Percentiles rank a stretch among this genome's conserved stretches.
phyloP scores from a whole-genome alignment of 2,113 vertebrate genomes.

The Mesocricetus auratus region DNA sequence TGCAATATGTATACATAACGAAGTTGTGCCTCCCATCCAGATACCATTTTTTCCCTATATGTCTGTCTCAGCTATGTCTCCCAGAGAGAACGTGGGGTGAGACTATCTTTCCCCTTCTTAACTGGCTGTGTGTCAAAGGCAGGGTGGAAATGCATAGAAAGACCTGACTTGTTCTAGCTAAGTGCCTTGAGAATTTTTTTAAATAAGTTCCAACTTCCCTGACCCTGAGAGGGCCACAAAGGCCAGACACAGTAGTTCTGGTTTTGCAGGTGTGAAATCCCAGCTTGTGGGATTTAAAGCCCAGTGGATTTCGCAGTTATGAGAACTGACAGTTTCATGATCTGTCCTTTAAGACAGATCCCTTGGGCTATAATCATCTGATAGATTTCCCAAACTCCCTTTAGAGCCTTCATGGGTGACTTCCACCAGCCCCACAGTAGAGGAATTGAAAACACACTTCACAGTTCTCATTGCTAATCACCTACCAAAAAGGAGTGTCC shows the following conservation, averaged over 20 bases:
- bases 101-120: no score
- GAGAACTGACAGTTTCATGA: neutral
- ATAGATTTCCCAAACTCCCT: neutral
- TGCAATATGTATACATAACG: neutral
- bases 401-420: neutral
- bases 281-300: neutral
- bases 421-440: neutral
- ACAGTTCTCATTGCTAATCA: neutral
- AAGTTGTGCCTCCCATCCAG: accelerated
- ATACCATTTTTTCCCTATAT: neutral
- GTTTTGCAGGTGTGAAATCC: conserved; percentile 13
- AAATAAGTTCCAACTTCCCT: neutral
- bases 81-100: neutral
- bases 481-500: neutral
- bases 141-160: neutral
- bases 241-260: neutral
- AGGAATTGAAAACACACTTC: neutral
- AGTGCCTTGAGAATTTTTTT: neutral
- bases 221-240: neutral
- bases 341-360: neutral
- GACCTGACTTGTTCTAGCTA: neutral
- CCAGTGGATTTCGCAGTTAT: neutral
- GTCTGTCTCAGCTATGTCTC: accelerated
- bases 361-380: neutral
- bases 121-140: neutral